Evolutionary conservation across 2,797 vertebrate species (phyloP).

Genomic region (Lacerta viridis): DNA sequence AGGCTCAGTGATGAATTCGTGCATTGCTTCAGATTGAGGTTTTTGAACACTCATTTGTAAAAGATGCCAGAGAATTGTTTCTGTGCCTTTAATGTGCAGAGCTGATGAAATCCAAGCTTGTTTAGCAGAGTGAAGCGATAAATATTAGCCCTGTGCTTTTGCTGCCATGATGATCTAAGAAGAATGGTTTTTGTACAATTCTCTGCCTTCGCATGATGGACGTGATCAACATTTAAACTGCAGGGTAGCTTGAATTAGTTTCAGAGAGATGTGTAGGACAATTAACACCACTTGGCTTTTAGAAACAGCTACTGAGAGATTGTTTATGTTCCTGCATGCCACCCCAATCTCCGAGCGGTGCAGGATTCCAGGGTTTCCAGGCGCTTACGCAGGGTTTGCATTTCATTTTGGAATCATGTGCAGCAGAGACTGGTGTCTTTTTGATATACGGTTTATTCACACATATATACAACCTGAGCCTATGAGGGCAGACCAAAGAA

Average conservation of each 20-base stretch:
- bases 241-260: not conserved
- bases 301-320: not conserved
- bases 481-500: no score
- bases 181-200: conserved; percentile 24
- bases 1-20: not conserved
- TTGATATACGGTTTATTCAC: no score
- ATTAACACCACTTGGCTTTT: conserved; percentile 3
- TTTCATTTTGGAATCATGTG: no score
- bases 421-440: no score
- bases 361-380: no score
- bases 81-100: not conserved
- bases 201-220: not conserved
- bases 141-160: not conserved
- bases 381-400: no score
- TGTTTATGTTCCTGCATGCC: not conserved
- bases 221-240: conserved; percentile 1
- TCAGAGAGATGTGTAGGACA: not conserved
- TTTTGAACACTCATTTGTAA: not conserved
- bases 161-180: conserved; percentile 19
- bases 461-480: no score
- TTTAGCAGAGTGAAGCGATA: not conserved
- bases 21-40: not conserved
- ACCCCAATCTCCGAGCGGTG: no score
- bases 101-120: not conserved
- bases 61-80: not conserved